Percentiles rank a stretch among this genome's conserved stretches.
These are phyloP conservation scores for Cetoscarus ocellatus DNA, from an alignment of 2,797 vertebrate species.

Conservation along the genomic window DNA sequence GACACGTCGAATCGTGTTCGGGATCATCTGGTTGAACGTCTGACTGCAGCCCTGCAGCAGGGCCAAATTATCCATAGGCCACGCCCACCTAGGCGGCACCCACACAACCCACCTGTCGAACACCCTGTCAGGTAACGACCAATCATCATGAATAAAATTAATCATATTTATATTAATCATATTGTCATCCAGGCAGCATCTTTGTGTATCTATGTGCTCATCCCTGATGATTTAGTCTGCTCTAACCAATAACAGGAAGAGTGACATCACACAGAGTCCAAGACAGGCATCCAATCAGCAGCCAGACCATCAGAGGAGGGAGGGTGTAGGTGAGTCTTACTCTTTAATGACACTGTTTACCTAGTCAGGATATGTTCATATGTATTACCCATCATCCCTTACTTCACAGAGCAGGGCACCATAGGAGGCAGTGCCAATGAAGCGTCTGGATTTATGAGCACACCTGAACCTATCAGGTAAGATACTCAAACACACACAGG, in stretches of 20 bases:
- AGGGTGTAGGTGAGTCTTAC: constrained; percentile 29
- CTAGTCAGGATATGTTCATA: not conserved
- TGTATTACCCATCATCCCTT: not conserved
- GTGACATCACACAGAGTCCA: constrained; percentile 18
- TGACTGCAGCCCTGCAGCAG: constrained; percentile 46
- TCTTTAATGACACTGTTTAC: not conserved
- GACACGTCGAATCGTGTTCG: constrained; percentile 3
- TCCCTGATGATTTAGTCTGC: not conserved
- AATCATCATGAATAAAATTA: not conserved
- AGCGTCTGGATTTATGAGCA: constrained; percentile 1
- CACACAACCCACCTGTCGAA: not conserved
- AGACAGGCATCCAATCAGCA: constrained; percentile 13
- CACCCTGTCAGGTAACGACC: constrained; percentile 39
- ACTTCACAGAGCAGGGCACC: not conserved
- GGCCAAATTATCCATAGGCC: constrained; percentile 24
- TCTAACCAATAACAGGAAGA: constrained; percentile 18
- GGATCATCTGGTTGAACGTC: constrained; percentile 48
- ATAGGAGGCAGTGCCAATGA: constrained; percentile 6
- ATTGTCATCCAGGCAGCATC: no score
- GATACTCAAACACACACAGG: no score
- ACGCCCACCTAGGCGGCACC: not conserved
- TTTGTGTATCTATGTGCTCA: no score
- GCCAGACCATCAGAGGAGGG: not conserved
- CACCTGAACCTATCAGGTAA: no score
- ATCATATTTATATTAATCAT: not conserved